phyloP scores from a whole-genome alignment of 2,888 invertebrate genomes.

The Pachliopta kotzebuea region DNA sequence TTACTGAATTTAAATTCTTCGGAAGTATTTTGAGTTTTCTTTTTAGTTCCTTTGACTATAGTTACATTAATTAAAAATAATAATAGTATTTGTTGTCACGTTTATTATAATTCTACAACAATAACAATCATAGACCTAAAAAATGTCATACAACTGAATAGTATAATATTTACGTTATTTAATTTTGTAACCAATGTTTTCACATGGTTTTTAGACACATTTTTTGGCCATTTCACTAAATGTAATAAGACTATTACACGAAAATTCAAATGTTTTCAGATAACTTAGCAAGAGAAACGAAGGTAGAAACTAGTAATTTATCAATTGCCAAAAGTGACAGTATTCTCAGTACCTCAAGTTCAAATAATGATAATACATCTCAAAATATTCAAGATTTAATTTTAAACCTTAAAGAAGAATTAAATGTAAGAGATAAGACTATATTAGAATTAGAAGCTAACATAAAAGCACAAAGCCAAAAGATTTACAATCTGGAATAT shows the following conservation, averaged over 20 bases:
- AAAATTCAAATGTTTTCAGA: conserved; percentile 38
- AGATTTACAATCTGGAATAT: conserved; percentile 51
- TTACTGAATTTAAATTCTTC: too few relatives aligned
- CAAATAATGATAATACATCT: conserved; percentile 39
- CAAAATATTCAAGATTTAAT: conserved; percentile 38
- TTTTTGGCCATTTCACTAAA: too few relatives aligned
- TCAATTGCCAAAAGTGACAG: conserved; percentile 59
- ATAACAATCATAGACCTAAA: too few relatives aligned
- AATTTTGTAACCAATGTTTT: too few relatives aligned
- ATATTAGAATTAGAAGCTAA: conserved; percentile 53
- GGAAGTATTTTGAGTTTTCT: too few relatives aligned
- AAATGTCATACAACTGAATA: too few relatives aligned
- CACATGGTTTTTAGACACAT: too few relatives aligned
- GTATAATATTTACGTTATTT: too few relatives aligned
- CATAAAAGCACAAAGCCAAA: conserved; percentile 48
- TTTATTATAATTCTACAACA: too few relatives aligned
- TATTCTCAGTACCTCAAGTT: conserved; percentile 47
- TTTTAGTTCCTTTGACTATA: too few relatives aligned
- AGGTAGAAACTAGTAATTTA: conserved; percentile 61
- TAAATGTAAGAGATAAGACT: conserved; percentile 46
- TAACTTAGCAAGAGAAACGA: conserved; percentile 44
- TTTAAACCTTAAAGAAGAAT: conserved; percentile 46
- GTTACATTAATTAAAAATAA: too few relatives aligned
- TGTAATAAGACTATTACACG: conserved; percentile 4
- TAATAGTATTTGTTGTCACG: too few relatives aligned